These are phyloP conservation scores for Cephus pygmeus DNA, from an alignment of 2,888 invertebrate species.

Conservation along the genomic window DNA sequence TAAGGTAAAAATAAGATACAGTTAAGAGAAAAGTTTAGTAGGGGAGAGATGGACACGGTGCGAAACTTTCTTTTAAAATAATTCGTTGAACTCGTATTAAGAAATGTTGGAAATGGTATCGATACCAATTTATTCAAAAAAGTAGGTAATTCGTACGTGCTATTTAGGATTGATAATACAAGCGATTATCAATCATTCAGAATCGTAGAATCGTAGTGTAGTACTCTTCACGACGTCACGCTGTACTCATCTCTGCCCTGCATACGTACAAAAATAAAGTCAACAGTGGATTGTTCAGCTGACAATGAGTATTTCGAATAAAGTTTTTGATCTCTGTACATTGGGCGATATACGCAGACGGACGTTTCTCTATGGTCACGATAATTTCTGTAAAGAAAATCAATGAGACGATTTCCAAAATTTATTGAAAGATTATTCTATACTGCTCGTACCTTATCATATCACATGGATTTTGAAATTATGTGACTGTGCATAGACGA, in stretches of 20 bases:
- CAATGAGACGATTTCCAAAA: not conserved
- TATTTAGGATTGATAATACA: too few relatives aligned
- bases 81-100: too few relatives aligned
- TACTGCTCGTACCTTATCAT: not conserved
- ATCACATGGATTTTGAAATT: not conserved
- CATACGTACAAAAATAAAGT: constrained; percentile 68
- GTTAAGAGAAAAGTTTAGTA: not conserved
- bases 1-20: not conserved
- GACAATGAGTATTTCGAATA: not conserved
- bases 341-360: not conserved
- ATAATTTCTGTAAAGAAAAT: not conserved
- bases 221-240: too few relatives aligned
- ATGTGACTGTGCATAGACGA: not conserved
- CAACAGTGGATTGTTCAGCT: constrained; percentile 53
- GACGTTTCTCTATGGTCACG: not conserved
- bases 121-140: too few relatives aligned
- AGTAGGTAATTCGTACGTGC: too few relatives aligned
- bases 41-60: too few relatives aligned
- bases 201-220: too few relatives aligned
- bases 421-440: not conserved
- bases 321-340: not conserved
- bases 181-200: too few relatives aligned
- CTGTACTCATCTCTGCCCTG: constrained; percentile 63
- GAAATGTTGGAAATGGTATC: too few relatives aligned
- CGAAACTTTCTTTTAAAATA: too few relatives aligned